A percentile compares a stretch with the other conserved stretches of the same genome.
Conservation (phyloP, 1,140 invertebrate species). For the Brachystomella parvula region DNA sequence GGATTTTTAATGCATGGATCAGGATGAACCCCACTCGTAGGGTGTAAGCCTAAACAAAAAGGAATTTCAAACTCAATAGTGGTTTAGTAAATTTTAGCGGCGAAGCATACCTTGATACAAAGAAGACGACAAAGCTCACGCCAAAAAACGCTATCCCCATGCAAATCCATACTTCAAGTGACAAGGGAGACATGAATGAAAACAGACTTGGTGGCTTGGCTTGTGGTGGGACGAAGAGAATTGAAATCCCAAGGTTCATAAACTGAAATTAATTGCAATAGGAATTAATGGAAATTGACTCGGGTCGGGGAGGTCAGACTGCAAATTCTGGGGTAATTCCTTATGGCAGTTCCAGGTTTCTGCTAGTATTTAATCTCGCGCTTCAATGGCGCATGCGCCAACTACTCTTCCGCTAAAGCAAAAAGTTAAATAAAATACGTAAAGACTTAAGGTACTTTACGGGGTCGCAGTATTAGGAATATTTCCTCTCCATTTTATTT, state of each 20-base stretch:
- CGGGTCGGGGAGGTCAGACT: too few species aligned
- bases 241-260: slow-evolving; percentile 61
- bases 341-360: too few species aligned
- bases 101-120: slow-evolving; percentile 85
- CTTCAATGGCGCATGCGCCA: too few species aligned
- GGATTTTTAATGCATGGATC: slow-evolving; percentile 71
- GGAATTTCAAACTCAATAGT: too few species aligned
- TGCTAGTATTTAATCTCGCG: too few species aligned
- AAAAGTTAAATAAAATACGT: too few species aligned
- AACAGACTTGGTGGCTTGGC: slow-evolving; percentile 86
- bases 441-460: too few species aligned
- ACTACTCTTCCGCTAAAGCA: too few species aligned
- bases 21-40: slow-evolving; percentile 85
- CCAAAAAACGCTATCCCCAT: slow-evolving; percentile 89
- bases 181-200: slow-evolving; percentile 86
- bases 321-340: neutral
- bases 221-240: slow-evolving; percentile 80
- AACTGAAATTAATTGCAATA: slow-evolving; percentile 12
- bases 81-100: too few species aligned
- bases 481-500: too few species aligned
- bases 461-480: too few species aligned
- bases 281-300: neutral
- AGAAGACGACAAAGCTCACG: slow-evolving; percentile 82
- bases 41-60: slow-evolving; percentile 76
- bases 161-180: slow-evolving; percentile 90